Evolutionary conservation across 2,797 vertebrate species (phyloP).

Genomic region (Morelia viridis): DNA sequence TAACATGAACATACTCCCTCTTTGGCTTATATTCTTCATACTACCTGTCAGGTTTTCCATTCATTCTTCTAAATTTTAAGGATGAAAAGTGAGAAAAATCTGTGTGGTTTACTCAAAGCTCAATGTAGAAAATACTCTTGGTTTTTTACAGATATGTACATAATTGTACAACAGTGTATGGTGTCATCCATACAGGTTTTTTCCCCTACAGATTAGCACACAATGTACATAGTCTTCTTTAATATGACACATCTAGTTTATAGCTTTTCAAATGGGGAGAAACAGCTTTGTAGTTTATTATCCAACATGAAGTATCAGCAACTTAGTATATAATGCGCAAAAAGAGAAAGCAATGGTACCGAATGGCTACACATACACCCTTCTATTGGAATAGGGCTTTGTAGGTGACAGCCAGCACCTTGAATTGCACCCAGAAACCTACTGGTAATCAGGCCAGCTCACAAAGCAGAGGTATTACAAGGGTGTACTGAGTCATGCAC

Average conservation of each 20-base stretch:
- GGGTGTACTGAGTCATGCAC: neutral
- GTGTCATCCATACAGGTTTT: neutral
- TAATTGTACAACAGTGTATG: neutral
- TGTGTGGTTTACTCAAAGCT: neutral
- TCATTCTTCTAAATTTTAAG: neutral
- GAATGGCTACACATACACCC: neutral
- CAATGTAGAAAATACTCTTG: neutral
- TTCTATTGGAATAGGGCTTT: neutral
- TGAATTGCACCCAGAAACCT: neutral
- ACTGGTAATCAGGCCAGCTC: too few relatives aligned
- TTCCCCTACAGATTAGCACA: neutral
- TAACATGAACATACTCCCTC: neutral
- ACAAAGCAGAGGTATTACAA: neutral
- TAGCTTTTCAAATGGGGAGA: neutral
- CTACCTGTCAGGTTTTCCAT: neutral
- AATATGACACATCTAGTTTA: conserved; percentile 29
- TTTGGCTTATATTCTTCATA: neutral
- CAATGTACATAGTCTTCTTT: neutral
- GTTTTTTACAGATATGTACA: neutral
- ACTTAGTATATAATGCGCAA: neutral
- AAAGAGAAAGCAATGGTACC: too few relatives aligned
- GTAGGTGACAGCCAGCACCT: neutral
- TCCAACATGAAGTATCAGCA: neutral
- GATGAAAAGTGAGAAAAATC: neutral
- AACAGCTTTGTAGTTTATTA: neutral